Evolutionary conservation across 2,888 invertebrate species (phyloP).

Genomic region (Aporophyla nigra): DNA sequence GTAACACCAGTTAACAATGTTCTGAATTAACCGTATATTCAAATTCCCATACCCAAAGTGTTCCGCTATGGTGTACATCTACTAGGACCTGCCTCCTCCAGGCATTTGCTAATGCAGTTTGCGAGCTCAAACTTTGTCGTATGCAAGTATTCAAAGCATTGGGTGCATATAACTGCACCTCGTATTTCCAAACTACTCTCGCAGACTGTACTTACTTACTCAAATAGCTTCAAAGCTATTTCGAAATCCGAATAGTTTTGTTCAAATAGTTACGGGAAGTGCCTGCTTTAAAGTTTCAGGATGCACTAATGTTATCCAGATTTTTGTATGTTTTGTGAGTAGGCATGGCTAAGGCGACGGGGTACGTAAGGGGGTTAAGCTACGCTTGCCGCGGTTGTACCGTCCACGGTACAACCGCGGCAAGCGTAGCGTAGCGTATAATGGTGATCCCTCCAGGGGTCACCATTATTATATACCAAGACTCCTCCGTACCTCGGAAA

Average conservation of each 20-base stretch:
- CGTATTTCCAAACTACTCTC: slow-evolving; percentile 14
- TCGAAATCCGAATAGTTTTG: neutral
- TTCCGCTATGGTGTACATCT: neutral
- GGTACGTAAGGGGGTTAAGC: no score
- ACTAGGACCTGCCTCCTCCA: neutral
- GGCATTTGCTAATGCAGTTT: slow-evolving; percentile 13
- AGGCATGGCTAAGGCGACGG: no score
- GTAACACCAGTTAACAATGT: neutral
- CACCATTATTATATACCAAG: no score
- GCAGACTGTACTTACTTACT: neutral
- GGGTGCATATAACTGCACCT: slow-evolving; percentile 9
- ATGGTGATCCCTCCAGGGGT: no score
- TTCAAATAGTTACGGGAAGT: neutral
- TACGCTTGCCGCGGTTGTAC: no score
- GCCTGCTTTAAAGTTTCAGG: neutral
- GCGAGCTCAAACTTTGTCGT: slow-evolving; percentile 24
- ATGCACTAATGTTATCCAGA: neutral
- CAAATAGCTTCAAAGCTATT: slow-evolving; percentile 11
- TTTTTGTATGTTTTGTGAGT: neutral
- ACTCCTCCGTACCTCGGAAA: no score
- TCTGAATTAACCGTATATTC: neutral
- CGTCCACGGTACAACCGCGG: no score
- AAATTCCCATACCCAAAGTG: slow-evolving; percentile 2
- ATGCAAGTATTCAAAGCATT: neutral
- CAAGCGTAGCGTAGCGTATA: no score